phyloP scores from a whole-genome alignment of 1,140 invertebrate genomes.

The Tenebrio molitor region DNA sequence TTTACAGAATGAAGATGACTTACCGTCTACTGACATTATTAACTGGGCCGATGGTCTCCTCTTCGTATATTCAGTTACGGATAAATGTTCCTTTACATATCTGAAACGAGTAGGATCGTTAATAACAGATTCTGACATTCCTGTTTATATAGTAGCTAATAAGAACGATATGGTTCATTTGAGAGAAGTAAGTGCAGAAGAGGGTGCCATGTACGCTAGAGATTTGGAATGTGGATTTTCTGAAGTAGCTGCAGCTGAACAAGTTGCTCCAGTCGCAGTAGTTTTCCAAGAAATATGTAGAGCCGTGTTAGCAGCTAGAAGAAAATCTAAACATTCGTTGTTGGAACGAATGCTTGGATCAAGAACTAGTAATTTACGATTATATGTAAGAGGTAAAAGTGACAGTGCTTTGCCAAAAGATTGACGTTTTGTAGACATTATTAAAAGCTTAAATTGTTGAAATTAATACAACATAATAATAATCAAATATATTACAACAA shows the following conservation, averaged over 20 bases:
- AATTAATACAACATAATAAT: too few species aligned
- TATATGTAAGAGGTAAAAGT: slow-evolving; percentile 87
- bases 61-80: slow-evolving; percentile 93
- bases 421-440: too few species aligned
- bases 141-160: slow-evolving; percentile 87
- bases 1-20: slow-evolving; percentile 77
- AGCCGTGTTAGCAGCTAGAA: slow-evolving; percentile 81
- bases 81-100: slow-evolving; percentile 88
- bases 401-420: slow-evolving; percentile 87
- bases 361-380: slow-evolving; percentile 75
- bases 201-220: slow-evolving; percentile 89
- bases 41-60: slow-evolving; percentile 92
- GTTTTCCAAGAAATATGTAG: slow-evolving; percentile 86
- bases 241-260: slow-evolving; percentile 92
- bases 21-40: slow-evolving; percentile 81
- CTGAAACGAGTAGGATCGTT: slow-evolving; percentile 81
- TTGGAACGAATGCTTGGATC: slow-evolving; percentile 83
- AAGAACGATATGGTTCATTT: slow-evolving; percentile 94
- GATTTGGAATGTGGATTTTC: slow-evolving; percentile 89
- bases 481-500: too few species aligned
- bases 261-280: slow-evolving; percentile 83
- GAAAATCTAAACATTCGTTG: slow-evolving; percentile 87
- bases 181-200: slow-evolving; percentile 88
- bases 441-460: too few species aligned
- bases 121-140: slow-evolving; percentile 78